Base-by-base conservation (phyloP, 1,140 invertebrate species). In the Choristoneura fumiferana region DNA sequence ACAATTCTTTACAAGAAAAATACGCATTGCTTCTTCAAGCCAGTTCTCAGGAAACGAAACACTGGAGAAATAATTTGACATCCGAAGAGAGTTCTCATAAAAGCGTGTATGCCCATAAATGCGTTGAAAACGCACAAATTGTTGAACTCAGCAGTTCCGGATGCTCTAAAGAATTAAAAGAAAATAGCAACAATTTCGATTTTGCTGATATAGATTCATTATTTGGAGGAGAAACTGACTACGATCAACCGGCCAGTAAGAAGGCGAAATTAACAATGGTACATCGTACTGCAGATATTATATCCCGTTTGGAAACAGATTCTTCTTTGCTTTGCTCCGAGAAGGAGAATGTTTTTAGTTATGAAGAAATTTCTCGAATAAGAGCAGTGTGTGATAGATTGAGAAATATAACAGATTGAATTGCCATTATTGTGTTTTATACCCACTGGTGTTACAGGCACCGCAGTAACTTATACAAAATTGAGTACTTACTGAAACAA, bases 141-240 rank as follows among this genome's bases (percentile, higher is more conserved):
- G 34, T 22, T 18, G n/a, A 54, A 49, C 14, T 34, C 9, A 4
- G 36, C 57, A 29, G 6, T 34, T 43, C 57, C 5, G 45, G 58
- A 55, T 55, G 57, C n/a, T 15, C 58, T 5, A 60, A 22, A n/a
- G 55, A 57, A 37, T 14, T 39, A n/a, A 45, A 45, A 3, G 8
- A 15, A 9, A n/a, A 35, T 8, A 70, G 73, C 36, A 69, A 57
- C 53, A 79, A 81, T 63, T 81, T 81, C 34, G 75, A 85, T 57
- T 45, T 82, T 4, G 71, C 63, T 0, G 74, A 84, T 65, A 65
- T 81, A 6, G 70, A 81, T 29, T 65, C 67, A 4, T 58, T 83
- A 17, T 78, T 80, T 62, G 70, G 63, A 33, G 43, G 49, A n/a
- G 75, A 78, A 14, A 66, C 53, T 43, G 77, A 78, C 9, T 17